Conservation (phyloP, 2,113 vertebrate species). For the Emydocephalus ijimae region DNA sequence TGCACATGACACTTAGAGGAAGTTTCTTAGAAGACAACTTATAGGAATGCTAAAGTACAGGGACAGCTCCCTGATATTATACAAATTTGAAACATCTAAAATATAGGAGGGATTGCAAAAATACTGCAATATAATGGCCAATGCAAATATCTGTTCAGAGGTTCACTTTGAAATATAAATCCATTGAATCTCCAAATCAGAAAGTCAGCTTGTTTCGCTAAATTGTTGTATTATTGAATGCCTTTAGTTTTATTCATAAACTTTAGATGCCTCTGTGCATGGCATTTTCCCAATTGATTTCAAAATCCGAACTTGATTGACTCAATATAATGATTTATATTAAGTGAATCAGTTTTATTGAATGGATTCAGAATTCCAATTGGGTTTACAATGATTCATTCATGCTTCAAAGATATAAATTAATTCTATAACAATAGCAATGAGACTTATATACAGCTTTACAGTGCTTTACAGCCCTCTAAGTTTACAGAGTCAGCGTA, state of each 20-base stretch:
- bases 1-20: too few relatives aligned
- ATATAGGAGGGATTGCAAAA: neutral
- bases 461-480: too few relatives aligned
- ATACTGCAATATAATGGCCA: neutral
- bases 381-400: neutral
- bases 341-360: neutral
- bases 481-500: neutral
- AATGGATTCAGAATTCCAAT: neutral
- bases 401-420: neutral
- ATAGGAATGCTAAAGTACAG: neutral
- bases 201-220: neutral
- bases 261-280: neutral
- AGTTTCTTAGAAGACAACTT: neutral
- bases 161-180: neutral
- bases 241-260: neutral
- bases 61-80: neutral
- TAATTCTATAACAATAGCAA: neutral
- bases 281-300: neutral
- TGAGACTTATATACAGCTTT: neutral
- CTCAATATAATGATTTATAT: neutral
- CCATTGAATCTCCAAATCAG: neutral
- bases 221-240: neutral
- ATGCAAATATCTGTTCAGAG: neutral
- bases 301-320: neutral
- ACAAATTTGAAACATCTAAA: neutral